Percentiles rank a stretch among this genome's conserved stretches.
Conservation (phyloP, 1,140 invertebrate species). For the Calycopis cecrops region DNA sequence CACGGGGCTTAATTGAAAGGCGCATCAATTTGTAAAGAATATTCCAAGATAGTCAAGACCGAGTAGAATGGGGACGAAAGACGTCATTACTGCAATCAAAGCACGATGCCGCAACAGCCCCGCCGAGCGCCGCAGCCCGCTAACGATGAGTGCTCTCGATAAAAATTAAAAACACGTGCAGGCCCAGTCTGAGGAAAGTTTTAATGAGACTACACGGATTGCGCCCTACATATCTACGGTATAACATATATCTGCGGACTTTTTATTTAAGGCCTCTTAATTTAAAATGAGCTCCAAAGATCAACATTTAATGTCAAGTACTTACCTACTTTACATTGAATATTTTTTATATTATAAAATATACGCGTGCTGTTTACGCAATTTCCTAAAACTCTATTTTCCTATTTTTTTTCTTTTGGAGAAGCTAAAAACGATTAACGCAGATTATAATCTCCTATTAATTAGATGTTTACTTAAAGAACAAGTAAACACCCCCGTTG, state of each 20-base stretch:
- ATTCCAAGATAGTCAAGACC: conserved; percentile 60
- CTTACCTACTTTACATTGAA: not conserved
- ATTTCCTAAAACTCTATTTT: too few species aligned
- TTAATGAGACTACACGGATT: conserved; percentile 71
- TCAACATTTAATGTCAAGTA: too few species aligned
- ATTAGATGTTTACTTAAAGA: too few species aligned
- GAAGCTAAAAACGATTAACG: too few species aligned
- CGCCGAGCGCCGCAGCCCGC: conserved; percentile 34
- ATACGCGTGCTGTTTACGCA: too few species aligned
- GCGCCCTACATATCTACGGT: conserved; percentile 36
- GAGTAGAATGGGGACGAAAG: conserved; percentile 48
- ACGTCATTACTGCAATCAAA: conserved; percentile 74
- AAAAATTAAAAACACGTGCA: conserved; percentile 75
- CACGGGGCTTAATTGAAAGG: conserved; percentile 47
- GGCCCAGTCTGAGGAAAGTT: conserved; percentile 71
- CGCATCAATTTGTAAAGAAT: conserved; percentile 60
- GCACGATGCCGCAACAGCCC: conserved; percentile 51
- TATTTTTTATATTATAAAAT: too few species aligned
- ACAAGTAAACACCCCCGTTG: too few species aligned
- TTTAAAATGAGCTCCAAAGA: too few species aligned
- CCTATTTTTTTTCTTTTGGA: not conserved
- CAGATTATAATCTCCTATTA: too few species aligned
- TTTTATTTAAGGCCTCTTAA: too few species aligned
- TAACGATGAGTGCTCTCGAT: conserved; percentile 72
- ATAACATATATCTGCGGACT: conserved; percentile 16